Evolutionary conservation across 2,888 invertebrate species (phyloP).

Genomic region (Minunthozetes semirufus): DNA sequence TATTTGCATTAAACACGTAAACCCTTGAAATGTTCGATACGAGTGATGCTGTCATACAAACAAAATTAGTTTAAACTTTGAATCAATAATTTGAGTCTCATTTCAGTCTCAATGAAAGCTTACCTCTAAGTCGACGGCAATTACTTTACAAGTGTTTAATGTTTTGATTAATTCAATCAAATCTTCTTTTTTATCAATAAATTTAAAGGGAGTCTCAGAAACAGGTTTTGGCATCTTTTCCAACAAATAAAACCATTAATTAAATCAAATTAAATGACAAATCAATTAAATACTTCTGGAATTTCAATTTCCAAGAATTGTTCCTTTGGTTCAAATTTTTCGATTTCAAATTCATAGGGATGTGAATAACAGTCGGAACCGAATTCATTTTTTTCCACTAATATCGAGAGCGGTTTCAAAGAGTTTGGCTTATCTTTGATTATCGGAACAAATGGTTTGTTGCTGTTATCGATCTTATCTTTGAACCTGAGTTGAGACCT

Average conservation of each 20-base stretch:
- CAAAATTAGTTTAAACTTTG: constrained; percentile 2
- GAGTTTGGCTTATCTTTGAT: constrained; percentile 82
- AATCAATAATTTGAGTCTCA: neutral
- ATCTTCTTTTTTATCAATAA: constrained; percentile 61
- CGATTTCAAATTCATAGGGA: constrained; percentile 79
- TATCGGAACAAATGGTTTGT: constrained; percentile 70
- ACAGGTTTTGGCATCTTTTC: constrained; percentile 51
- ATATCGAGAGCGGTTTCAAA: constrained; percentile 67
- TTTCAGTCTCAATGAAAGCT: neutral
- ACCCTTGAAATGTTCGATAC: constrained; percentile 82
- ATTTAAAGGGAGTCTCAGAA: constrained; percentile 60
- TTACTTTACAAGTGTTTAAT: constrained; percentile 60
- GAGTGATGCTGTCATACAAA: constrained; percentile 65
- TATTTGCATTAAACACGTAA: constrained; percentile 92
- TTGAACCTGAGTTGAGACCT: constrained; percentile 77
- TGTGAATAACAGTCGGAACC: constrained; percentile 61
- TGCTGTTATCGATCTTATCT: constrained; percentile 73
- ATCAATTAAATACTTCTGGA: constrained; percentile 44
- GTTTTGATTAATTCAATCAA: constrained; percentile 61
- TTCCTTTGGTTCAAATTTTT: constrained; percentile 59
- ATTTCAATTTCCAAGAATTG: constrained; percentile 52
- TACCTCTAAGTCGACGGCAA: constrained; percentile 75
- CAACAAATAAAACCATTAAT: no score
- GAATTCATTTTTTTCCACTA: constrained; percentile 61
- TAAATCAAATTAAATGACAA: constrained; percentile 39